These are phyloP conservation scores for Horisme vitalbata DNA, from an alignment of 2,888 invertebrate genomes.

Conservation along the genomic window DNA sequence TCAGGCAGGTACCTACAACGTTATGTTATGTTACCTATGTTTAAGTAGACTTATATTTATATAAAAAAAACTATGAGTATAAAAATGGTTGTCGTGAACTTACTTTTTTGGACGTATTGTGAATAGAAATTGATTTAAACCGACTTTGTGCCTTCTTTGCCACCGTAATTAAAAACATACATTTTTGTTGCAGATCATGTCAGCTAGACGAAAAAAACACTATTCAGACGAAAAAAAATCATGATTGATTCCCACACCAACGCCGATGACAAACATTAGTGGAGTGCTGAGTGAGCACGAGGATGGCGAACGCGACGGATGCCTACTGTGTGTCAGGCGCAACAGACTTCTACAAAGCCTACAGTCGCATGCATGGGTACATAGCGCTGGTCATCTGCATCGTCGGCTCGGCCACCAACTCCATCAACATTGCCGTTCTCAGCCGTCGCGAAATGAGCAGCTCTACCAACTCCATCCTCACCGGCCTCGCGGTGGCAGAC, in stretches of 20 bases:
- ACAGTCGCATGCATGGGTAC: conserved; percentile 91
- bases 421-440: conserved; percentile 95
- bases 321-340: conserved; percentile 83
- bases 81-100: background rate
- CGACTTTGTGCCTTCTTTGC: too few species aligned
- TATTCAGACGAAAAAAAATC: conserved; percentile 22
- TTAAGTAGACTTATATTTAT: too few species aligned
- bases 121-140: too few species aligned
- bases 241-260: conserved; percentile 15
- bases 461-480: conserved; percentile 95
- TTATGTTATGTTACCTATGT: too few species aligned
- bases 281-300: conserved; percentile 41
- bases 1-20: background rate
- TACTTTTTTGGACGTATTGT: too few species aligned
- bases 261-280: conserved; percentile 49
- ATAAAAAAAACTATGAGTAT: background rate
- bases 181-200: conserved; percentile 54
- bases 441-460: conserved; percentile 95
- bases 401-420: conserved; percentile 94
- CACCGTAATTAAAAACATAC: background rate
- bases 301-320: conserved; percentile 69
- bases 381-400: conserved; percentile 93
- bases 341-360: conserved; percentile 84
- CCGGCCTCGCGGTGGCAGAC: conserved; percentile 95
- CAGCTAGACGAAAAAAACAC: conserved; percentile 27